A percentile compares a stretch with the other conserved stretches of the same genome.
Conservation (phyloP, 2,113 vertebrate genomes). For the Todiramphus saurophagus region DNA sequence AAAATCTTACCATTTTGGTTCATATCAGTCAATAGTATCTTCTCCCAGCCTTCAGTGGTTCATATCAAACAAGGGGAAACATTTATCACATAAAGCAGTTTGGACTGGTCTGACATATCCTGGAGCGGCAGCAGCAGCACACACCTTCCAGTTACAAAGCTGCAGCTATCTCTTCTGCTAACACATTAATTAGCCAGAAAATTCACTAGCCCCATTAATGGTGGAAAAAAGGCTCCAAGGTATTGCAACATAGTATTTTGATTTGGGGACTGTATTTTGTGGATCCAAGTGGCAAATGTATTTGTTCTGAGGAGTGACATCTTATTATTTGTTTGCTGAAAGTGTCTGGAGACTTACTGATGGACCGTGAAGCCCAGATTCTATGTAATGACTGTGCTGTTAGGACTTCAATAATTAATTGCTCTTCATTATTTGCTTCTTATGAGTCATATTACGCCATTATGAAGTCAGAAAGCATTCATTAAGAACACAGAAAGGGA, state of each 20-base stretch:
- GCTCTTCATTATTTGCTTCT: slow-evolving; percentile 5
- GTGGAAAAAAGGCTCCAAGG: not conserved
- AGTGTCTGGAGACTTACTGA: not conserved
- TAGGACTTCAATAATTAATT: not conserved
- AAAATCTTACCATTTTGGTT: not conserved
- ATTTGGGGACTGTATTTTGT: not conserved
- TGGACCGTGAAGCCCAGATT: not conserved
- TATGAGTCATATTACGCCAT: slow-evolving; percentile 1
- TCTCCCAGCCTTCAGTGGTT: not conserved
- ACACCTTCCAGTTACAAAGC: not conserved
- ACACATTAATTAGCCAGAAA: not conserved
- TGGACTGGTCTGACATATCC: not conserved
- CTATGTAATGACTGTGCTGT: not conserved
- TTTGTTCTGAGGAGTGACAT: not conserved
- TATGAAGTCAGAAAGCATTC: slow-evolving; percentile 24
- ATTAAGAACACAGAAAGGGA: not conserved
- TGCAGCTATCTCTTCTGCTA: not conserved
- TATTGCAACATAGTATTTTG: not conserved
- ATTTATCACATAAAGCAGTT: not conserved
- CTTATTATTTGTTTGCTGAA: not conserved
- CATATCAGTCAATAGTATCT: not conserved
- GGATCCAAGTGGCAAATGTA: not conserved
- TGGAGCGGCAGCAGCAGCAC: not conserved
- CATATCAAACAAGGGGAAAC: not conserved
- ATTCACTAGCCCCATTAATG: not conserved